Conservation (phyloP, 2,797 vertebrate genomes). For the Heterohyrax brucei region DNA sequence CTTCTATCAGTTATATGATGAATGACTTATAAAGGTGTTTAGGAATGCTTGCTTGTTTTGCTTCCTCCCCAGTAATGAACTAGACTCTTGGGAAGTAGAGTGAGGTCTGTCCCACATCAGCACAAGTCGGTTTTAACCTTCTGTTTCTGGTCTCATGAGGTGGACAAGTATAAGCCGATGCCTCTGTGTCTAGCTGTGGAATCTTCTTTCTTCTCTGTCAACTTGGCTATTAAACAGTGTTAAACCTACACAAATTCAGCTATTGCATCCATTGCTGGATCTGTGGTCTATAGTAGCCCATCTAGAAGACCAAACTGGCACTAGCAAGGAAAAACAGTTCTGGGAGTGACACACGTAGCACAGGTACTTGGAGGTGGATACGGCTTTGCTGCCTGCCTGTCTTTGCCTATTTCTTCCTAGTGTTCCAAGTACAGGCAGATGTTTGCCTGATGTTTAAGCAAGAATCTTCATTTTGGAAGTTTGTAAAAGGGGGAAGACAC, state of each 20-base stretch:
- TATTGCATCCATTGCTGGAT: background rate
- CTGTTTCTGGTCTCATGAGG: constrained; percentile 18
- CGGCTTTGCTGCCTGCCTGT: background rate
- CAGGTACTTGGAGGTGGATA: background rate
- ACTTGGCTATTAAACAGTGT: background rate
- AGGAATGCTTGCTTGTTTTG: background rate
- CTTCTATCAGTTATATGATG: background rate
- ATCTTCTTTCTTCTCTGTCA: background rate
- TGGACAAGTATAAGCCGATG: background rate
- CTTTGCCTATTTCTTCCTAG: background rate
- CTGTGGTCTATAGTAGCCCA: constrained; percentile 69
- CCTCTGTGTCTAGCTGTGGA: background rate
- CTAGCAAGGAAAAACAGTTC: constrained; percentile 6
- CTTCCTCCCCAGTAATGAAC: background rate
- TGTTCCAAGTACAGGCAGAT: too few relatives aligned
- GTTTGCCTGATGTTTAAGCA: background rate
- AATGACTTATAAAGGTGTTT: background rate
- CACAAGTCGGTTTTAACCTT: background rate
- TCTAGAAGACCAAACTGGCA: constrained; percentile 79
- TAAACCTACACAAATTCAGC: background rate
- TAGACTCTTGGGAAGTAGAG: background rate
- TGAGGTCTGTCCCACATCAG: background rate
- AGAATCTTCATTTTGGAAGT: background rate
- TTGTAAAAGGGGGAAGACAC: background rate
- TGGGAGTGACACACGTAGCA: background rate